Percentiles rank a stretch among this genome's conserved stretches.
Conservation (phyloP, 2,797 vertebrate species). For the Clarias fuscus region DNA sequence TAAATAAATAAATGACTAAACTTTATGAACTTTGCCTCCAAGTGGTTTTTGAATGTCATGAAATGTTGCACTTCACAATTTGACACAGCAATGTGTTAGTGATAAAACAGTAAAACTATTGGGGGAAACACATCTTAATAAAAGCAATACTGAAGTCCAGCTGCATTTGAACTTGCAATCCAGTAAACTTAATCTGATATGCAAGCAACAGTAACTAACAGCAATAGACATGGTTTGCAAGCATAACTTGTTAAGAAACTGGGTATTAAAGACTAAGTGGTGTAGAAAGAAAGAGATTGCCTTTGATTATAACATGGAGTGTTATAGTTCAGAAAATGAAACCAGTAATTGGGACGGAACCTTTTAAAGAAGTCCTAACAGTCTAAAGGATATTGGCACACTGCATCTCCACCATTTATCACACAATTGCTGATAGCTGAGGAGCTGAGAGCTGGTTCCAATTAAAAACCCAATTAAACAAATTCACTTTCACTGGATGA, state of each 20-base stretch:
- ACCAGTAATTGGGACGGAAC: conserved; percentile 3
- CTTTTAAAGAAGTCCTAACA: conserved; percentile 19
- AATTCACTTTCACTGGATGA: not conserved
- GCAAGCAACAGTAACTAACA: not conserved
- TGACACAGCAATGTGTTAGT: not conserved
- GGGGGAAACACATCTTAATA: not conserved
- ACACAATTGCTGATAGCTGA: not conserved
- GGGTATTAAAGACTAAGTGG: conserved; percentile 28
- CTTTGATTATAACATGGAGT: conserved; percentile 1
- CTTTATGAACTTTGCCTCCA: conserved; percentile 35
- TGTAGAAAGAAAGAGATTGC: conserved; percentile 31
- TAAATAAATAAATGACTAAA: conserved; percentile 63
- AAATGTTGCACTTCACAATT: not conserved
- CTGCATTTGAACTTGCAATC: not conserved
- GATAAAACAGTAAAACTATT: not conserved
- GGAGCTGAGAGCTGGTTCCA: not conserved
- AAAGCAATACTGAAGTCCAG: not conserved
- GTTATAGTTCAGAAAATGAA: conserved; percentile 31
- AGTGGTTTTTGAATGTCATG: not conserved
- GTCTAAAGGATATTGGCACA: not conserved
- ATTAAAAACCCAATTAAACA: not conserved
- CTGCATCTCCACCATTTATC: not conserved
- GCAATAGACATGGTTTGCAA: not conserved
- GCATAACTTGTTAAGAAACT: conserved; percentile 2
- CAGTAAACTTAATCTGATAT: not conserved